Conservation (phyloP, 2,797 vertebrate species). For the Ispidina lecontei region DNA sequence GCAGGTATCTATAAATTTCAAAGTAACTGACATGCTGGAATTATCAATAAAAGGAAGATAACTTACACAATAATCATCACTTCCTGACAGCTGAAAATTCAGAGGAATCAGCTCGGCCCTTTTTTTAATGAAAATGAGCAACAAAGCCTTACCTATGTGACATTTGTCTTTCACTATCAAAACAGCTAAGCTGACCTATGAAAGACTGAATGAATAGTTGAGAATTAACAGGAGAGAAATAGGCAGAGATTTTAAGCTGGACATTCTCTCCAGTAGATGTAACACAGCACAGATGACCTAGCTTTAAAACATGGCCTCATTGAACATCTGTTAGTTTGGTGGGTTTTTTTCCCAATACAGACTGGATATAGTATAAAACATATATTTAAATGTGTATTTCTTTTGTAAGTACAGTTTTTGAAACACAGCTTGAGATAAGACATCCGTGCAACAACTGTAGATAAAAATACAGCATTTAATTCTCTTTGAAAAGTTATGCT, state of each 20-base stretch:
- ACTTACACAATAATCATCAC: slow-evolving; percentile 7
- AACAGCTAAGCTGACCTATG: slow-evolving; percentile 65
- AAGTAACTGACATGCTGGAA: neutral
- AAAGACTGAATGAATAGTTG: slow-evolving; percentile 39
- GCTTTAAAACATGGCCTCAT: neutral
- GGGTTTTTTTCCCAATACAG: neutral
- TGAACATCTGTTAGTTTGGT: neutral
- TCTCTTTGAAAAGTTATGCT: neutral
- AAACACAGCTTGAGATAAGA: slow-evolving; percentile 1
- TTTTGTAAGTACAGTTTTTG: slow-evolving; percentile 20
- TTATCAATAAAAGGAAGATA: slow-evolving; percentile 21
- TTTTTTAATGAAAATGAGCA: slow-evolving; percentile 9
- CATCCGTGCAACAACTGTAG: neutral
- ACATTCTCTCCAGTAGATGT: neutral
- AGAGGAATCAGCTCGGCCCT: neutral
- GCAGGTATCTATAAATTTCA: slow-evolving; percentile 15
- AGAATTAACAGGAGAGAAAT: slow-evolving; percentile 49
- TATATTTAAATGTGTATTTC: neutral
- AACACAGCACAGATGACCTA: neutral
- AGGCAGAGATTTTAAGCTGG: slow-evolving; percentile 19
- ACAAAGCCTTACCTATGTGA: slow-evolving; percentile 1
- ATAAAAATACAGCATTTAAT: neutral
- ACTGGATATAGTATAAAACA: neutral
- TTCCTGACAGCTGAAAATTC: slow-evolving; percentile 35
- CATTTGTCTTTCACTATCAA: slow-evolving; percentile 55